Evolutionary conservation across 2,113 vertebrate species (phyloP), one percentile per base, ranked within the genome.

Genomic region (Rhinichthys klamathensis): DNA sequence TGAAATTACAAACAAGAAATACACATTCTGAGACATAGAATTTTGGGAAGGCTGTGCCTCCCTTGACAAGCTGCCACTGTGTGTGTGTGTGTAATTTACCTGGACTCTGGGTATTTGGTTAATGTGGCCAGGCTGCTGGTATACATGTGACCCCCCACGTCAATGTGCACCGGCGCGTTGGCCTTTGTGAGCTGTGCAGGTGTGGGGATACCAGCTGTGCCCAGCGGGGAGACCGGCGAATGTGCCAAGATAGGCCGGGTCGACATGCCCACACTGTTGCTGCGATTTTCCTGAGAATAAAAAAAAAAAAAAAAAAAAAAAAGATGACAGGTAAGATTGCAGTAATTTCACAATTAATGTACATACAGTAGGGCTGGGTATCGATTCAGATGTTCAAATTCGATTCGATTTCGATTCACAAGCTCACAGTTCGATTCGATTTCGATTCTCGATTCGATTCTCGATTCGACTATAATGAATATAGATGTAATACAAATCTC

Each of bases 81-180:
- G 46, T 56, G 49, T 69, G 46, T 56, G 49, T 58, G 32, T 61
- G 11, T 27, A 51, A 58, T 41, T 95, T 96, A 97, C 96, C 96
- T 96, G 88, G 96, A 97, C 84, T 97, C 96, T 0, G 96, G 96
- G 85, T 96, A 97, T 93, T 97, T 97, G 91, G 96, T 96, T 89
- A 97, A 94, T 81, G 96, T 97, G 81, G 96, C 96, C 93, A 97
- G 91, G 93, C 96, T 97, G 95, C 96, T 97, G 94, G 96, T 97
- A 46, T 97, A 97, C 96, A 97, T 97, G 90, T 97, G 96, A 88
- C 96, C 96, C 88, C 96, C 96, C 91, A 97, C 96, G 54, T 97
- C 96, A 84, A 97, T 97, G 93, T 97, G 96, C 92, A 97, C 96
- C 0, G 96, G 96, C 0, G 96, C 96, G 83, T 97, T 97, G 93